Evolutionary conservation across 2,888 invertebrate genomes (phyloP).

Genomic region (Microplitis deprimator): DNA sequence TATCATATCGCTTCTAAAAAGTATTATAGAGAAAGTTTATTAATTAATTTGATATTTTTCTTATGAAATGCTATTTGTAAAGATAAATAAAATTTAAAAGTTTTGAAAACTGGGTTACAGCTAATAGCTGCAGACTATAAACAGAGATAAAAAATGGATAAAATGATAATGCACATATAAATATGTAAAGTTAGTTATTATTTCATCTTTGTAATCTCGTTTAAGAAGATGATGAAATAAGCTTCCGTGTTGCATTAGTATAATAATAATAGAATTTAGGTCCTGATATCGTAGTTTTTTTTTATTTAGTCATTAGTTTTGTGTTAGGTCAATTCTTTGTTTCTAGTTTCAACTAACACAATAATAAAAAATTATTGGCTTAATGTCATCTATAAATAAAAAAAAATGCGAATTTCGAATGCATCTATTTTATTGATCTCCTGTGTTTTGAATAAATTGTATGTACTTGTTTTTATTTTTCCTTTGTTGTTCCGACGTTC

Average conservation of each 20-base stretch:
- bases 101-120: conserved; percentile 29
- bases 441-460: neutral
- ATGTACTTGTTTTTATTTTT: conserved; percentile 7
- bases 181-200: conserved; percentile 14
- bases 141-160: conserved; percentile 24
- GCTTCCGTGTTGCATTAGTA: conserved; percentile 66
- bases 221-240: conserved; percentile 63
- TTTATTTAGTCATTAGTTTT: neutral
- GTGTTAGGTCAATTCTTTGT: neutral
- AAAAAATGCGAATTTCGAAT: neutral
- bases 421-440: neutral
- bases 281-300: conserved; percentile 12
- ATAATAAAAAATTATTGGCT: neutral
- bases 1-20: neutral
- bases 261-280: conserved; percentile 42
- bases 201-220: conserved; percentile 27
- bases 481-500: neutral
- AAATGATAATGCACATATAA: conserved; percentile 13
- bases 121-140: conserved; percentile 28
- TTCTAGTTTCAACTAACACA: neutral
- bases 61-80: conserved; percentile 11
- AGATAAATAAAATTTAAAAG: conserved; percentile 11
- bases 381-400: neutral
- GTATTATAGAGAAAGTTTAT: neutral
- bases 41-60: neutral